These are phyloP conservation scores for Zaprionus taronus DNA, from an alignment of 1,140 invertebrate species.

Conservation along the genomic window DNA sequence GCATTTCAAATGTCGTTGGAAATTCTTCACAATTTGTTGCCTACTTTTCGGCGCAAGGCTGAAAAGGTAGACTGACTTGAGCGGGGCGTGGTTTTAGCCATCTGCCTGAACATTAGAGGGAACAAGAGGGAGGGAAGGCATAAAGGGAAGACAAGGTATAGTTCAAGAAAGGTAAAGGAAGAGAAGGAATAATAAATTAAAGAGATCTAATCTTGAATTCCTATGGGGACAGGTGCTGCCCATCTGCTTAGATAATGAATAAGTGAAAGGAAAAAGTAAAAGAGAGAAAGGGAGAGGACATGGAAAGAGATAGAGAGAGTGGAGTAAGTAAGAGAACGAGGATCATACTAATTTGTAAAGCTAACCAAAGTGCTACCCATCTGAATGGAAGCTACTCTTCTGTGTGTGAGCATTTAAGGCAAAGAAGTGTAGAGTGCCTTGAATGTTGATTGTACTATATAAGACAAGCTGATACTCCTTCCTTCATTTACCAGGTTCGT, in stretches of 20 bases:
- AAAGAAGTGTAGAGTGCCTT: background rate
- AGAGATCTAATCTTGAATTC: background rate
- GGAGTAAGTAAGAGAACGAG: background rate
- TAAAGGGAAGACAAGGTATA: background rate
- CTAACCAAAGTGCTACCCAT: too few relatives aligned
- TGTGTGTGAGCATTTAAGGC: too few relatives aligned
- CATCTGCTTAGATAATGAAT: too few relatives aligned
- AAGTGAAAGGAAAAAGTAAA: background rate
- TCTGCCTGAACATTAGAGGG: background rate
- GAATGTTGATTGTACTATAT: background rate
- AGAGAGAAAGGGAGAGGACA: background rate
- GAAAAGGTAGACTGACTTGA: background rate
- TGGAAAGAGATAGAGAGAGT: too few relatives aligned
- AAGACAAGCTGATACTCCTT: background rate
- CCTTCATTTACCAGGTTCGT: background rate
- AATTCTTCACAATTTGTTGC: constrained; percentile 54
- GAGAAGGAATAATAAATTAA: background rate
- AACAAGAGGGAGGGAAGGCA: background rate
- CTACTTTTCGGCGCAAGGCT: constrained; percentile 51
- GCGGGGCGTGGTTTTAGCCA: too few relatives aligned
- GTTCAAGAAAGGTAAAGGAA: background rate
- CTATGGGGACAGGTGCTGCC: too few relatives aligned
- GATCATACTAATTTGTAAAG: too few relatives aligned
- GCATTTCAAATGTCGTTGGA: constrained; percentile 56
- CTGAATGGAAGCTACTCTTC: too few relatives aligned